Evolutionary conservation across 2,113 vertebrate genomes (phyloP), one percentile per base, ranked within the genome.

Genomic region (Narcine bancroftii): DNA sequence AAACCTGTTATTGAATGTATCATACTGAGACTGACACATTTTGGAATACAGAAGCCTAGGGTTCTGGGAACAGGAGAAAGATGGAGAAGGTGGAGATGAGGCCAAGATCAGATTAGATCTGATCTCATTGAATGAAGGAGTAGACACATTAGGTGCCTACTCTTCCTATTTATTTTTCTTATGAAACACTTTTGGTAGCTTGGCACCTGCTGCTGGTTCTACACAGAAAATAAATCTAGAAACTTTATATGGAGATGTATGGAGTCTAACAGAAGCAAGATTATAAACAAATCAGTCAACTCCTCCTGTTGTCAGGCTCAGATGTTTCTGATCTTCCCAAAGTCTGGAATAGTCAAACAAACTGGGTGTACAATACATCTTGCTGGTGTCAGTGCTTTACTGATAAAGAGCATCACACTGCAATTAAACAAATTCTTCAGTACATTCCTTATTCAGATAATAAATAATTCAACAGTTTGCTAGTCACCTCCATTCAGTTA

Each of bases 401-500:
- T 91, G 63, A 91, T 91, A 91, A 87, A 91, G 65, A 91, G 26
- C 42, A 71, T 66, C 63, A 91, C 63, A 66, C 60, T 42, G 66
- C 21, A 29, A 60, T 87, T 87, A 65, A 6, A 65, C n/a, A 89
- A 89, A 89, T 89, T 36, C 63, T 26, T 69, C 26, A 26, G 39
- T 66, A 69, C 63, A 42, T 33, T 69, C 21, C 42, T 91, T 69
- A 91, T 66, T 91, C 36, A 91, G 42, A 45, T 42, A 42, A 47
- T 45, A 91, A 15, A 24, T 47, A 69, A 91, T 42, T 45, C 71
- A 42, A 47, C 47, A 65, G 63, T 91, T 91, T 91, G 65, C 89
- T 91, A 45, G 89, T 91, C 89, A 91, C 89, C 89, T 91, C 39
- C 89, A 91, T 91, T 91, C 26, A 13, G 65, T 91, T 91, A 91